phyloP scores from a whole-genome alignment of 2,888 invertebrate species.

The Orchestes rusci region DNA sequence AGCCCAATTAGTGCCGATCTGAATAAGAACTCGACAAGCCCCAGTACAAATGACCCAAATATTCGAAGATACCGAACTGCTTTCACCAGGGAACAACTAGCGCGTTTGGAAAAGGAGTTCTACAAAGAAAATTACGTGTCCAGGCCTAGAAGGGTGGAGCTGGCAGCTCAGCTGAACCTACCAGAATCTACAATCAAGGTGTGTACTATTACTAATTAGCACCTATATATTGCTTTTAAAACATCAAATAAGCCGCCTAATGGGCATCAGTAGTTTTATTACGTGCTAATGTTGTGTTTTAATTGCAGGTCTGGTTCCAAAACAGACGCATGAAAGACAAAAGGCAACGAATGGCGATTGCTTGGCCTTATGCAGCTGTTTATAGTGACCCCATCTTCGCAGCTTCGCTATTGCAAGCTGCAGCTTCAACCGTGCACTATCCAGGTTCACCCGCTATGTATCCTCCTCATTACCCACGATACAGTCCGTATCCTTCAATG shows the following conservation, averaged over 20 bases:
- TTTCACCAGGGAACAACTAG: conserved; percentile 91
- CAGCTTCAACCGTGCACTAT: conserved; percentile 56
- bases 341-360: conserved; percentile 85
- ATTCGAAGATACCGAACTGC: conserved; percentile 92
- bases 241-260: conserved; percentile 43
- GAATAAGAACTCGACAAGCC: conserved; percentile 28
- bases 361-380: conserved; percentile 93
- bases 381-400: conserved; percentile 92
- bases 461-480: conserved; percentile 49
- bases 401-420: conserved; percentile 85
- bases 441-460: conserved; percentile 52
- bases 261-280: conserved; percentile 42
- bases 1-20: conserved; percentile 39
- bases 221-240: too few relatives aligned
- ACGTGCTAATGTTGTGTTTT: conserved; percentile 37
- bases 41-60: conserved; percentile 50
- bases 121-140: conserved; percentile 97
- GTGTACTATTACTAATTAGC: conserved; percentile 21
- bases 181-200: conserved; percentile 99
- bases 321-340: conserved; percentile 97
- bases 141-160: conserved; percentile 86
- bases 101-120: conserved; percentile 91
- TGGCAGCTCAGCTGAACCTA: conserved; percentile 85
- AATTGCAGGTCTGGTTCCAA: conserved; percentile 91
- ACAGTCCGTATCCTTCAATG: conserved; percentile 45